Percentiles rank a stretch among this genome's conserved stretches.
Evolutionary conservation across 2,113 vertebrate species (phyloP).

Genomic region (Gobiocypris rarus): DNA sequence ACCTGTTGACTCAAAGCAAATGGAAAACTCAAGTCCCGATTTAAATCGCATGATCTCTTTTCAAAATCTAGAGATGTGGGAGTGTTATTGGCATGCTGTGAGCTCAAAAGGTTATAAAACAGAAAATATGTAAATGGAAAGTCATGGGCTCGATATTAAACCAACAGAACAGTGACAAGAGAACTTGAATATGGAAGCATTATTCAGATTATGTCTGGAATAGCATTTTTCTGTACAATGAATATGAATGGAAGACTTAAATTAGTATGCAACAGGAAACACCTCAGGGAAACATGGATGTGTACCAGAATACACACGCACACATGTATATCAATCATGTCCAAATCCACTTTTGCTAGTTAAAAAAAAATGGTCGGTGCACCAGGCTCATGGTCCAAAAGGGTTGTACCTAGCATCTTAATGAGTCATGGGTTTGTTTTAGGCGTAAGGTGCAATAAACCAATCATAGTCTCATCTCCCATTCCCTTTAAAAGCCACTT

Average conservation of each 20-base stretch:
- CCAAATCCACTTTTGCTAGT: too few relatives aligned
- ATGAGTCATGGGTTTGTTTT: too few relatives aligned
- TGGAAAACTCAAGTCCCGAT: slow-evolving; percentile 11
- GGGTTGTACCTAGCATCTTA: too few relatives aligned
- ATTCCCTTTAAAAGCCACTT: too few relatives aligned
- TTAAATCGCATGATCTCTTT: slow-evolving; percentile 12
- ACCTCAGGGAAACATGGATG: slow-evolving; percentile 4
- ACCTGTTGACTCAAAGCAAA: slow-evolving; percentile 16
- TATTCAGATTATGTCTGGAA: not conserved
- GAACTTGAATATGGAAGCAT: slow-evolving; percentile 14
- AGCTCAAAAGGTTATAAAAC: slow-evolving; percentile 16
- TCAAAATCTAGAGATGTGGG: not conserved
- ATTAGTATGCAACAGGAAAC: not conserved
- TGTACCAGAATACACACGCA: not conserved
- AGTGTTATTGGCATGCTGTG: not conserved
- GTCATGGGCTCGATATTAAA: not conserved
- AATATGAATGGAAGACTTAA: slow-evolving; percentile 38
- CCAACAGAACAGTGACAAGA: not conserved
- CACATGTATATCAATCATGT: not conserved
- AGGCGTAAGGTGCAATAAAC: too few relatives aligned
- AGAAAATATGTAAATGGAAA: slow-evolving; percentile 10
- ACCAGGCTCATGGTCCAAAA: too few relatives aligned
- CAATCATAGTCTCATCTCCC: too few relatives aligned
- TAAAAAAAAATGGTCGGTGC: too few relatives aligned
- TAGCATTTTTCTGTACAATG: slow-evolving; percentile 23